Percentiles rank a stretch among this genome's conserved stretches.
phyloP scores from a whole-genome alignment of 2,888 invertebrate species.

The Drosophila macrospina region DNA sequence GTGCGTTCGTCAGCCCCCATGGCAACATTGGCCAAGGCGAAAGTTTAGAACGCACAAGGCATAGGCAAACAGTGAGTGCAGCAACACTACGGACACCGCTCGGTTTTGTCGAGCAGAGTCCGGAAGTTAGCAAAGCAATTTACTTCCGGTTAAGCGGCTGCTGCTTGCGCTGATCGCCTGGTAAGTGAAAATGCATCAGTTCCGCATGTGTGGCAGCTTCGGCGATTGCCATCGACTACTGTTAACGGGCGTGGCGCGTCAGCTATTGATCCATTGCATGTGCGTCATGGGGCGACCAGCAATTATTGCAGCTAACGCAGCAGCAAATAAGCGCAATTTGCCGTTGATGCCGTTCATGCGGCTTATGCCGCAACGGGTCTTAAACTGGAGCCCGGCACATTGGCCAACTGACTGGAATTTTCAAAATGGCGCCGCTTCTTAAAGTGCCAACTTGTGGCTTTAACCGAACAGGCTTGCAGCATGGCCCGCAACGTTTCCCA shows the following conservation, averaged over 20 bases:
- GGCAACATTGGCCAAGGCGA: conserved; percentile 75
- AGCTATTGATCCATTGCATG: conserved; percentile 79
- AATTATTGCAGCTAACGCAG: conserved; percentile 23
- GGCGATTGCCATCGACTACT: conserved; percentile 16
- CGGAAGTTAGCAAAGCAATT: conserved; percentile 70
- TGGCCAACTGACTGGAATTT: conserved; percentile 44
- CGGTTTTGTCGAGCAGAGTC: conserved; percentile 15
- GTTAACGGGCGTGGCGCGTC: conserved; percentile 67
- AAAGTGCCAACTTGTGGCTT: conserved; percentile 84
- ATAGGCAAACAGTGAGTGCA: conserved; percentile 39
- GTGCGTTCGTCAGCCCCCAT: too few relatives aligned
- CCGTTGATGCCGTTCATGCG: too few relatives aligned
- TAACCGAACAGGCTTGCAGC: conserved; percentile 80
- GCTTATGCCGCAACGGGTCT: conserved; percentile 40
- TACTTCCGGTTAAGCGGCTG: conserved; percentile 79
- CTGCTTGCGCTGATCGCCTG: conserved; percentile 73
- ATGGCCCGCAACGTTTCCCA: not conserved
- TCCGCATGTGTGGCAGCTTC: conserved; percentile 78
- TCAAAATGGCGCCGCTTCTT: conserved; percentile 81
- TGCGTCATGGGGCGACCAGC: conserved; percentile 64
- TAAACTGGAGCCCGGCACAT: conserved; percentile 40
- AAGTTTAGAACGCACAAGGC: conserved; percentile 65
- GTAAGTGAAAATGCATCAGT: conserved; percentile 82
- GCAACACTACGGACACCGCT: conserved; percentile 8
- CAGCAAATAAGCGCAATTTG: too few relatives aligned